Conservation (phyloP, 2,113 vertebrate species). For the Chaetodon auriga region DNA sequence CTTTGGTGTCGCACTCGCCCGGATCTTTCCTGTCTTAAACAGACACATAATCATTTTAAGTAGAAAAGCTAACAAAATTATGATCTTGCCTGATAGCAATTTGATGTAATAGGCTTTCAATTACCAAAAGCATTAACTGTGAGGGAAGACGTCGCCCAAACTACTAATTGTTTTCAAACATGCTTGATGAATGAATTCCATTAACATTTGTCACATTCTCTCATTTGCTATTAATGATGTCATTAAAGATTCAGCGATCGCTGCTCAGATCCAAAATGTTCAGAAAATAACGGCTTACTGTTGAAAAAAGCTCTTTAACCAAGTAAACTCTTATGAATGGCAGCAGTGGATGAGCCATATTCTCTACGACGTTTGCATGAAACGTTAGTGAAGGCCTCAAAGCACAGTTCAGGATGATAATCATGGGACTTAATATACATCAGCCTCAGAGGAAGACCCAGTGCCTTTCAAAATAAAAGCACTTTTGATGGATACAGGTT, state of each 20-base stretch:
- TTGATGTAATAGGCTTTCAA: conserved; percentile 65
- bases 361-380: conserved; percentile 9
- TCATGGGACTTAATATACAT: neutral
- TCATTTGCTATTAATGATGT: conserved; percentile 36
- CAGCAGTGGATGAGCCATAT: neutral
- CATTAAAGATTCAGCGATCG: conserved; percentile 34
- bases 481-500: neutral
- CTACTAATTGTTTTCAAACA: conserved; percentile 68
- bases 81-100: conserved; percentile 52
- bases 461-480: conserved; percentile 9
- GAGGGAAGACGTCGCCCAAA: conserved; percentile 36
- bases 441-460: neutral
- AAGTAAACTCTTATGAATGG: conserved; percentile 1
- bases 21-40: conserved; percentile 21
- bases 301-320: conserved; percentile 5
- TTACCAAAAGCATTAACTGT: conserved; percentile 67
- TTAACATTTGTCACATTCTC: conserved; percentile 57
- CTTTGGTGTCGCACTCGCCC: neutral
- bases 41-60: conserved; percentile 45
- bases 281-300: conserved; percentile 16
- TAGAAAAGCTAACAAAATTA: conserved; percentile 61
- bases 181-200: conserved; percentile 57
- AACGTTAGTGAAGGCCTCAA: neutral
- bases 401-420: neutral
- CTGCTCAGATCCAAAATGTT: neutral